phyloP scores from a whole-genome alignment of 2,888 invertebrate genomes.

The Odontocerum albicorne region DNA sequence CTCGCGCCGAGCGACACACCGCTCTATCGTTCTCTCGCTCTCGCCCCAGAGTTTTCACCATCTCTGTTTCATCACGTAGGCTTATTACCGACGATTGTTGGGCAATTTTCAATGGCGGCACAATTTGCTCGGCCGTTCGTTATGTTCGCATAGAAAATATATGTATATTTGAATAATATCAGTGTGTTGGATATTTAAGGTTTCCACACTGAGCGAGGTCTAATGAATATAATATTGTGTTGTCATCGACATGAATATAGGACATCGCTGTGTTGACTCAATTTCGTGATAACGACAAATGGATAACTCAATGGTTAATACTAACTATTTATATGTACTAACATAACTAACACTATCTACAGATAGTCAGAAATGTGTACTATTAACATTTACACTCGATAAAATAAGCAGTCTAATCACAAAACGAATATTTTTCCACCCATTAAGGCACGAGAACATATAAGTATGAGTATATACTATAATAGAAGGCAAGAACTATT shows the following conservation, averaged over 20 bases:
- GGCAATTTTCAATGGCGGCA: conserved; percentile 42
- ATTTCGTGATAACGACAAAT: neutral
- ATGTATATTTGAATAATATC: conserved; percentile 10
- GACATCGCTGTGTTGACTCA: conserved; percentile 2
- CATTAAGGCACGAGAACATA: too few relatives aligned
- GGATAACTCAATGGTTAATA: too few relatives aligned
- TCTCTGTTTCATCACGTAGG: conserved; percentile 44
- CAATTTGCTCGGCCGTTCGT: conserved; percentile 38
- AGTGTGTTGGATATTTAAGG: conserved; percentile 11
- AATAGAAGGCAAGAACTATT: too few relatives aligned
- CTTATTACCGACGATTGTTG: conserved; percentile 18
- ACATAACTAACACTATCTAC: too few relatives aligned
- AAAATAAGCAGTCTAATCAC: too few relatives aligned
- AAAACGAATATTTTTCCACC: too few relatives aligned
- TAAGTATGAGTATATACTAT: too few relatives aligned
- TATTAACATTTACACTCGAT: too few relatives aligned
- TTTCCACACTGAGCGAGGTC: conserved; percentile 19
- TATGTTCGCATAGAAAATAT: conserved; percentile 18
- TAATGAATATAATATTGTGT: conserved; percentile 8
- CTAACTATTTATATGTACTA: too few relatives aligned
- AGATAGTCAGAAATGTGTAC: too few relatives aligned
- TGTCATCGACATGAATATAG: conserved; percentile 2
- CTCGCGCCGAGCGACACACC: conserved; percentile 47
- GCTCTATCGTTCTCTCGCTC: conserved; percentile 49
- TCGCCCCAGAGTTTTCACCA: neutral